Percentiles rank a stretch among this genome's conserved stretches.
These are phyloP conservation scores for Agrochola circellaris DNA, from an alignment of 2,888 invertebrate species.

Conservation along the genomic window DNA sequence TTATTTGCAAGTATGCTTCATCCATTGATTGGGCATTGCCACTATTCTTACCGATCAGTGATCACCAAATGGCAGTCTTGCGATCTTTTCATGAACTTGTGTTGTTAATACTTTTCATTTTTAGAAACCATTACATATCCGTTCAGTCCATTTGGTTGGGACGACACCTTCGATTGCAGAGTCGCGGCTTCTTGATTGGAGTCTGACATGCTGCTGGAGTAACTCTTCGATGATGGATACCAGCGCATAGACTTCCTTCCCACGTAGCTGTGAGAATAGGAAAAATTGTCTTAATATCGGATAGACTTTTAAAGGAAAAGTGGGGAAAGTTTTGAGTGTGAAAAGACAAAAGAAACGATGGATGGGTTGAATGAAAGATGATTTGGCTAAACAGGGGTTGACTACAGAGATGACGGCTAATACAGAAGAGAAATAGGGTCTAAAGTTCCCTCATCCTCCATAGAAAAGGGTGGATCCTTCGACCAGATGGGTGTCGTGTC, in stretches of 20 bases:
- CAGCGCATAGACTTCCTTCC: constrained; percentile 40
- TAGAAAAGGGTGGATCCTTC: too few relatives aligned
- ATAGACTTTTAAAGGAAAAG: too few relatives aligned
- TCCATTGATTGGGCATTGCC: not conserved
- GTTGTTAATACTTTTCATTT: constrained; percentile 10
- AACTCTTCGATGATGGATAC: constrained; percentile 69
- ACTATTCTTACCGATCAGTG: not conserved
- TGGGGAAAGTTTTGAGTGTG: not conserved
- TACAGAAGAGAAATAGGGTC: too few relatives aligned
- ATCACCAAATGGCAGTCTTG: not conserved
- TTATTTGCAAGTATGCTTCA: not conserved
- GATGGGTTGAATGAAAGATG: not conserved
- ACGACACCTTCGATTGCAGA: constrained; percentile 66
- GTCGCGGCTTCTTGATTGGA: constrained; percentile 70
- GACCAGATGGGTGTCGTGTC: too few relatives aligned
- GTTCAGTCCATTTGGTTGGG: constrained; percentile 70
- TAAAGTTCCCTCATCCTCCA: too few relatives aligned
- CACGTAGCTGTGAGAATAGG: constrained; percentile 51
- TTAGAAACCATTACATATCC: constrained; percentile 29
- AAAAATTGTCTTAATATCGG: not conserved
- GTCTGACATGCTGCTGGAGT: constrained; percentile 67
- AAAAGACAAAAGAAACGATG: not conserved
- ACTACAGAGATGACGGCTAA: not conserved
- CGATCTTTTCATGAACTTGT: not conserved
- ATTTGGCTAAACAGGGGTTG: not conserved